Percentiles rank a stretch among this genome's conserved stretches.
Conservation (phyloP, 2,888 invertebrate species). For the Chymomyza procnemis region DNA sequence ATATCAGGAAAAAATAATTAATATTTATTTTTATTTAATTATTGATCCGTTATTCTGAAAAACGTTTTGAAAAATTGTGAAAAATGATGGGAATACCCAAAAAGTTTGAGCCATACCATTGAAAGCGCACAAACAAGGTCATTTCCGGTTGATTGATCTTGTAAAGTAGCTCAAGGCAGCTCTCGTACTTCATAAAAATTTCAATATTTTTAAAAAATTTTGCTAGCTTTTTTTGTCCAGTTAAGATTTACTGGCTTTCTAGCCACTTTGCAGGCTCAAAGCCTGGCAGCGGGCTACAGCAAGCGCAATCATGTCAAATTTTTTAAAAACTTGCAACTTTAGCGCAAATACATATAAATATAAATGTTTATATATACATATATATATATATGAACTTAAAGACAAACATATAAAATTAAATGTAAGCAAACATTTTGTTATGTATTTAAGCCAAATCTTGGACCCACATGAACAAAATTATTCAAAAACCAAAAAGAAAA, state of each 20-base stretch:
- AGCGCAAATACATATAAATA: background rate
- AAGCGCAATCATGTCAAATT: background rate
- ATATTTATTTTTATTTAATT: too few relatives aligned
- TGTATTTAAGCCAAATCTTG: conserved; percentile 11
- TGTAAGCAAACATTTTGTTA: background rate
- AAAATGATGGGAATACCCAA: too few relatives aligned
- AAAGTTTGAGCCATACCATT: too few relatives aligned
- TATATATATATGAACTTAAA: background rate
- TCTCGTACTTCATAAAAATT: too few relatives aligned
- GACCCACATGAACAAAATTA: background rate
- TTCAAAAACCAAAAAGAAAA: too few relatives aligned
- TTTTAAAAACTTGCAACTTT: background rate
- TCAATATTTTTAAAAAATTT: too few relatives aligned
- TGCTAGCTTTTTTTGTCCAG: conserved; percentile 9
- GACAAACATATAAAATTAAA: background rate
- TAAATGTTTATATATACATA: background rate
- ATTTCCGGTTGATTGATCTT: too few relatives aligned
- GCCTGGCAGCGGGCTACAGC: background rate
- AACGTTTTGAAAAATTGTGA: too few relatives aligned
- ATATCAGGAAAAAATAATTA: too few relatives aligned
- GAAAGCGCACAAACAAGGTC: too few relatives aligned
- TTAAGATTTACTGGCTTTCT: background rate
- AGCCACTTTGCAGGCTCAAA: background rate
- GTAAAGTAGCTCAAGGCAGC: too few relatives aligned
- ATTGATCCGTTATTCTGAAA: too few relatives aligned